Percentiles rank a stretch among this genome's conserved stretches.
phyloP scores from a whole-genome alignment of 2,888 invertebrate genomes.

The Hirtodrosophila duncani region DNA sequence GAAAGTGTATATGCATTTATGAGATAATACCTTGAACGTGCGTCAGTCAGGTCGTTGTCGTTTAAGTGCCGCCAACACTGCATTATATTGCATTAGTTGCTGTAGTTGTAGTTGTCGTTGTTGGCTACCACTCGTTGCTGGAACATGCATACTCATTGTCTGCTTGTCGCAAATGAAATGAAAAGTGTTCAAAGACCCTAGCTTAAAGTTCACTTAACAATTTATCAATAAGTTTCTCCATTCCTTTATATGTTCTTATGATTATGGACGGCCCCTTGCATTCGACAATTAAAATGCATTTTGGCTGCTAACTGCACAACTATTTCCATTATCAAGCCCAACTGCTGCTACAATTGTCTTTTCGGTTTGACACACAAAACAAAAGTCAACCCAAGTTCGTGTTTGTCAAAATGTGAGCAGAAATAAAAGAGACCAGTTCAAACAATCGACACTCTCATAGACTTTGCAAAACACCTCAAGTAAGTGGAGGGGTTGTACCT shows the following conservation, averaged over 20 bases:
- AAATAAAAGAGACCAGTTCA: constrained; percentile 5
- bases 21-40: constrained; percentile 73
- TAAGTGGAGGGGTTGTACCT: no score
- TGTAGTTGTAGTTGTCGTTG: constrained; percentile 14
- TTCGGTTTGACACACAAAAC: constrained; percentile 5
- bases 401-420: constrained; percentile 3
- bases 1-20: constrained; percentile 39
- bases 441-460: no score
- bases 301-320: no score
- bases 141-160: not conserved
- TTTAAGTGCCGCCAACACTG: constrained; percentile 57
- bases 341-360: no score
- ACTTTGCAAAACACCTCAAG: no score
- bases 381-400: constrained; percentile 33
- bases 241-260: no score
- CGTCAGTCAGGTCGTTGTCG: constrained; percentile 68
- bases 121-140: not conserved
- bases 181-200: constrained; percentile 42
- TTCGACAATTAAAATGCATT: no score
- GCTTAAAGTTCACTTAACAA: constrained; percentile 21
- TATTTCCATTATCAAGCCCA: no score
- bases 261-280: no score
- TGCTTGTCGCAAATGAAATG: constrained; percentile 42
- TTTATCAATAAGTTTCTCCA: no score
- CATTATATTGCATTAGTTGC: constrained; percentile 21